Conservation (phyloP, 1,140 invertebrate species). For the Rhyzopertha dominica region DNA sequence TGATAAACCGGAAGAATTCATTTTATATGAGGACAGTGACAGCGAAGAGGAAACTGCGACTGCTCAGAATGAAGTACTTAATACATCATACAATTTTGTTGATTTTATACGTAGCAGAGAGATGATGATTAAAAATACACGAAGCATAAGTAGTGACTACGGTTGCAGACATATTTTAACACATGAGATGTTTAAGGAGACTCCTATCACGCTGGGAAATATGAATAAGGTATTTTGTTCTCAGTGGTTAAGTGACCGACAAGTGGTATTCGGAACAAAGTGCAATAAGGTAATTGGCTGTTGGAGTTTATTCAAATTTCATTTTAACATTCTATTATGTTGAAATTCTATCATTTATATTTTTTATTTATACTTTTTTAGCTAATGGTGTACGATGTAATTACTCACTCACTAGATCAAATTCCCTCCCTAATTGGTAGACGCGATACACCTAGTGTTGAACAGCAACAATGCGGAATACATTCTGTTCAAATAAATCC, state of each 20-base stretch:
- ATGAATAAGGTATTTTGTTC: slow-evolving; percentile 97
- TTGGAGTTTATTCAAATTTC: neutral
- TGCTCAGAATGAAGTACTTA: slow-evolving; percentile 64
- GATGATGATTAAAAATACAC: slow-evolving; percentile 62
- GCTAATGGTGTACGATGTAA: slow-evolving; percentile 80
- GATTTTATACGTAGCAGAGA: slow-evolving; percentile 77
- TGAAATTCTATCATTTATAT: neutral
- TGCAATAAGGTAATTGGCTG: slow-evolving; percentile 82
- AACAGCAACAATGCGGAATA: slow-evolving; percentile 79
- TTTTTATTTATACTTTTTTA: slow-evolving; percentile 42
- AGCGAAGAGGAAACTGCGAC: slow-evolving; percentile 71
- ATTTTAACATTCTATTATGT: slow-evolving; percentile 1
- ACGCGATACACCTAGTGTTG: slow-evolving; percentile 50
- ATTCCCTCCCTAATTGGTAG: slow-evolving; percentile 76
- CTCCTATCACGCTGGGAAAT: slow-evolving; percentile 72
- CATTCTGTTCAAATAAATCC: slow-evolving; percentile 93
- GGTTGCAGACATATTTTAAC: slow-evolving; percentile 80
- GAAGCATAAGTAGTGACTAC: slow-evolving; percentile 70
- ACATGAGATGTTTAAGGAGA: slow-evolving; percentile 83
- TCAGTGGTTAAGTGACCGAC: slow-evolving; percentile 90
- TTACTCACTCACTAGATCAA: slow-evolving; percentile 70
- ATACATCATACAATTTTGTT: slow-evolving; percentile 79
- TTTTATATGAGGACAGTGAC: slow-evolving; percentile 80
- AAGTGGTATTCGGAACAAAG: slow-evolving; percentile 94
- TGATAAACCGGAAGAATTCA: slow-evolving; percentile 84